Conservation (phyloP, 1,140 invertebrate species). For the Musca domestica region DNA sequence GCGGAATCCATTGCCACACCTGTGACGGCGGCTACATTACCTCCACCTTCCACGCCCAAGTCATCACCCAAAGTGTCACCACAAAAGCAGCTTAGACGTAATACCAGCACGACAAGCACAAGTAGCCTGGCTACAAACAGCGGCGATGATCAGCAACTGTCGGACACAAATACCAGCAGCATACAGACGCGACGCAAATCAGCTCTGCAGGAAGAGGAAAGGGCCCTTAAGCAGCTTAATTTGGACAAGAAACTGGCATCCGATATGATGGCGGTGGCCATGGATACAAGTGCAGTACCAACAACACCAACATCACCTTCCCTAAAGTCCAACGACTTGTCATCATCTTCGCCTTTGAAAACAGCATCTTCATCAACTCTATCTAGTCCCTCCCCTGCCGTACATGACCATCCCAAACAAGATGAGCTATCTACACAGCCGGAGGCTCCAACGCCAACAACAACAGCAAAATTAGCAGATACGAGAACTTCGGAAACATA, state of each 20-base stretch:
- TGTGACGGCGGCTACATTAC: slow-evolving; percentile 23
- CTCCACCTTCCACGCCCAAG: slow-evolving; percentile 28
- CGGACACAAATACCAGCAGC: background rate
- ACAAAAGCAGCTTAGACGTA: slow-evolving; percentile 30
- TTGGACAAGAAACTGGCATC: background rate
- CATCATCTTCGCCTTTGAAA: background rate
- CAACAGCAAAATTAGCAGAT: too few species aligned
- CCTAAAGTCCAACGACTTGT: background rate
- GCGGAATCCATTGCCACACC: slow-evolving; percentile 39
- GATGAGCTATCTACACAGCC: too few species aligned
- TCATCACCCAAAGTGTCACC: slow-evolving; percentile 44
- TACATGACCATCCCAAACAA: too few species aligned
- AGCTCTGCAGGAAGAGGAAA: slow-evolving; percentile 34
- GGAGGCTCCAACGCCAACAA: too few species aligned
- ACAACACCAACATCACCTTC: background rate
- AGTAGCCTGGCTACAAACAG: slow-evolving; percentile 19
- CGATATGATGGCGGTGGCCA: background rate
- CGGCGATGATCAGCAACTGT: slow-evolving; percentile 15
- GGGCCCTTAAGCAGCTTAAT: background rate
- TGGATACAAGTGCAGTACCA: background rate
- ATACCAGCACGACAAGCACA: slow-evolving; percentile 23
- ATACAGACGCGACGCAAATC: slow-evolving; percentile 30
- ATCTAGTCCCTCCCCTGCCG: too few species aligned
- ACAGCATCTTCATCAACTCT: too few species aligned
- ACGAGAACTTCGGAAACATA: background rate